Evolutionary conservation across 2,888 invertebrate species (phyloP), one percentile per base, ranked within the genome.

Genomic region (Yponomeuta cagnagella): DNA sequence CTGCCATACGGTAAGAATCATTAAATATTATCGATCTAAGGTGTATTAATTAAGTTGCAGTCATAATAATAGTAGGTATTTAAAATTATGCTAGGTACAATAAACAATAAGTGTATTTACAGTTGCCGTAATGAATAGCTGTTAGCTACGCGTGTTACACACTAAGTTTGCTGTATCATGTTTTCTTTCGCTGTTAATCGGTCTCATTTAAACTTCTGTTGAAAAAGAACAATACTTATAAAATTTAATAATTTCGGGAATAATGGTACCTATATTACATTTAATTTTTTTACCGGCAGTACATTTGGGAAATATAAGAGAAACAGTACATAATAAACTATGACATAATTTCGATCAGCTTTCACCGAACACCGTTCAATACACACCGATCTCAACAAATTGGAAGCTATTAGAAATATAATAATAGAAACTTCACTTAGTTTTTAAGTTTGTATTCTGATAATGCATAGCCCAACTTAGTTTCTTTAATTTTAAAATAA

Each of bases 1-100:
- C 92, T 91, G 92, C 92, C 92, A 92, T 92, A 92, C 86, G 87
- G 86, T 92, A 90, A 91, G 89, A 79, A 88, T 82, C 79, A 89
- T 89, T 85, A 78, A 76, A 82, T 83, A 87, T 80, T 76, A 74
- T 79, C 77, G 74, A 72, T 75, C 63, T 77, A 79, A 80, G 75
- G 74, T 73, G 74, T 88, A 84, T 81, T 68, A 83, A 58, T 84
- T 89, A 90, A 89, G 88, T 87, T 88, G 85, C 86, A 91, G 91
- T 91, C 91, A 92, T 90, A 88, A 89, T 87, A 84, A 87, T 90
- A 91, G 89, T 43, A 43, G 43, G 43, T 91, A 89, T 90, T 89
- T 89, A 85, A 85, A 88, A 85, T 85, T 81, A 85, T 81, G 77
- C 83, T 89, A 89, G 87, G 87, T 88, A 87, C 88, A 86, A 83